Evolutionary conservation across 2,797 vertebrate genomes (phyloP), one percentile per base, ranked within the genome.

Genomic region (Crenuchus spilurus): DNA sequence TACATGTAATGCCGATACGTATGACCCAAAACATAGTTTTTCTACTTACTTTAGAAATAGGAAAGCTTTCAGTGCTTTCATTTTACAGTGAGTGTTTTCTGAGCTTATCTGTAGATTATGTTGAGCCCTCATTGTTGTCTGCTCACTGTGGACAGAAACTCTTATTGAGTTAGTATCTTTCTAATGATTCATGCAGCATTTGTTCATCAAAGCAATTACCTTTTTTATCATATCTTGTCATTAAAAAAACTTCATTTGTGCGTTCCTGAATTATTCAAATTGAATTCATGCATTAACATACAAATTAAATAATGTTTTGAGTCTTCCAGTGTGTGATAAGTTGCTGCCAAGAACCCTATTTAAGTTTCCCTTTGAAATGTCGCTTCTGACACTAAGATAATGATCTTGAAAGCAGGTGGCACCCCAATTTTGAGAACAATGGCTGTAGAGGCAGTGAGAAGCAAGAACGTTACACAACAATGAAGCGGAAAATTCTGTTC

Each of bases 211-310:
- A 61, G 46, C 20, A 48, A 39, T 71, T 48, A 52, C 33, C 60
- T 44, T 67, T 33, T 54, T 20, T 39, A 35, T 46, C 3, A 26
- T 26, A 52, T 26, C 49, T 28, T 13, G 31, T 69, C 26, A 66
- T 55, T 46, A 62, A 26, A 54, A 52, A 65, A 60, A 24, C 33
- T n/a, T 61, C 42, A 71, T 55, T 68, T 20, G 13, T 46, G 35
- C 13, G 61, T 52, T 55, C 39, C 31, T 10, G 55, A 46, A 69
- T 76, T 72, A 76, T 80, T 76, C 33, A 69, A 60, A 76, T 73
- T 67, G 67, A 79, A 79, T 74, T 77, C 62, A 39, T 60, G 42
- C 49, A 77, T 79, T 74, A 77, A 61, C 63, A 79, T 79, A 64
- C 63, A 80, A 76, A 80, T 76, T 63, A 76, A 76, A 70, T 70